Evolutionary conservation across 2,113 vertebrate genomes (phyloP), one percentile per base, ranked within the genome.

Genomic region (Sebastes schlegelii): DNA sequence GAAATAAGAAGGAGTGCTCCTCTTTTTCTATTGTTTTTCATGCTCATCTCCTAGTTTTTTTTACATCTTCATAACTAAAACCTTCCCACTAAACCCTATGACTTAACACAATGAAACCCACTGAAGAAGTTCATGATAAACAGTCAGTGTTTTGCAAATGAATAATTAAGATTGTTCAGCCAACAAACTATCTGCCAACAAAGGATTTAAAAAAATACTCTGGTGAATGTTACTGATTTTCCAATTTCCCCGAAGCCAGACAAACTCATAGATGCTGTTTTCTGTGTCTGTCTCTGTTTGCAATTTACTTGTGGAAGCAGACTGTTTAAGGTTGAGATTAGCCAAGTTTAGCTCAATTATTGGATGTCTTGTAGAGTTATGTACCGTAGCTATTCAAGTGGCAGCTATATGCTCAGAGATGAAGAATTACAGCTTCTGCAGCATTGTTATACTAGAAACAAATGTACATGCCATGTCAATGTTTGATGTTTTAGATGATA

Each of bases 221-320:
- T 34, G 34, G 34, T 34, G 45, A 42, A 60, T 83, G 77, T 60
- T 34, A 34, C 34, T 34, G 34, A 34, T 34, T 34, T 34, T 34
- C 34, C 34, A 34, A 34, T 34, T 34, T 34, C 16, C 45, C 4
- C 19, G 2, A 14, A 74, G 17, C 40, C 64, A 70, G 23, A 54
- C 17, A 68, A 34, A 74, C 40, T 69, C 63, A 54, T 43, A 21
- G 40, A 48, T 61, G 64, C 40, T 45, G 19, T 42, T 52, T 75
- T 69, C 17, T 45, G 6, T 34, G 10, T 63, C 45, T 34, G 10
- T 63, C 45, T 75, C 58, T 87, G 61, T 49, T 80, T 81, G 45
- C 45, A 82, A 58, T 83, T 80, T 76, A 23, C 21, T 55, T 21
- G 64, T 57, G 54, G 65, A 83, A 42, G 17, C 21, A 45, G 45